Conservation (phyloP, 53 echinoderm and acorn worm genomes). For the Arbacia lixula region DNA sequence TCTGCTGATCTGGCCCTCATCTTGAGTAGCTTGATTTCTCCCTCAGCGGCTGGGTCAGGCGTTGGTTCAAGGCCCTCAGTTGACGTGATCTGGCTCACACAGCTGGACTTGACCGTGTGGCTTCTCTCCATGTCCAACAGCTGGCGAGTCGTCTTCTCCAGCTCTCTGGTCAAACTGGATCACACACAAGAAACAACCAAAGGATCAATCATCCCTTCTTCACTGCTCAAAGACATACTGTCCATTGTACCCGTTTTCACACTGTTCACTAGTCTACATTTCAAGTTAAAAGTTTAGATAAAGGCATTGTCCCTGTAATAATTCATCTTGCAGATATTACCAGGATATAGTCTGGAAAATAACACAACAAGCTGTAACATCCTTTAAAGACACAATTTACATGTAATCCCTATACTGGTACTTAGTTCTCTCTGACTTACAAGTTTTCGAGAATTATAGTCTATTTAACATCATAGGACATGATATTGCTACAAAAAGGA, state of each 20-base stretch:
- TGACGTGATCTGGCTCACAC: neutral
- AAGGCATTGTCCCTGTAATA: too few relatives aligned
- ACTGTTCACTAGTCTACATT: too few relatives aligned
- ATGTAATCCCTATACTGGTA: too few relatives aligned
- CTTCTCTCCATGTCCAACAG: slow-evolving; percentile 25
- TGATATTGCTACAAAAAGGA: too few relatives aligned
- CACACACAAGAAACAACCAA: neutral
- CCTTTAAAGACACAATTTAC: too few relatives aligned
- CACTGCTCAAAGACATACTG: neutral
- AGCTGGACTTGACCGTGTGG: neutral
- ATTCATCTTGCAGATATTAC: too few relatives aligned
- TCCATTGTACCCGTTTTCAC: neutral
- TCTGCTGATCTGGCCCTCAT: slow-evolving; percentile 49
- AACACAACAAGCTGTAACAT: too few relatives aligned
- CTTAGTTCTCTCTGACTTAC: too few relatives aligned
- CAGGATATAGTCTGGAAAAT: too few relatives aligned
- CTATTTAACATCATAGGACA: too few relatives aligned
- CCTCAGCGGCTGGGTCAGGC: neutral
- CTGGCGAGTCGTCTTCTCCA: slow-evolving; percentile 29
- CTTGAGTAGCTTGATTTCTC: slow-evolving; percentile 5
- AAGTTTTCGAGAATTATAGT: too few relatives aligned
- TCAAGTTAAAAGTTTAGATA: too few relatives aligned
- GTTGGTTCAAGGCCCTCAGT: slow-evolving; percentile 19
- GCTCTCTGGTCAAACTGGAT: slow-evolving; percentile 30
- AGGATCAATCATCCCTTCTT: neutral